Base-by-base conservation (phyloP, 2,113 vertebrate genomes). In the Pedetes capensis region DNA sequence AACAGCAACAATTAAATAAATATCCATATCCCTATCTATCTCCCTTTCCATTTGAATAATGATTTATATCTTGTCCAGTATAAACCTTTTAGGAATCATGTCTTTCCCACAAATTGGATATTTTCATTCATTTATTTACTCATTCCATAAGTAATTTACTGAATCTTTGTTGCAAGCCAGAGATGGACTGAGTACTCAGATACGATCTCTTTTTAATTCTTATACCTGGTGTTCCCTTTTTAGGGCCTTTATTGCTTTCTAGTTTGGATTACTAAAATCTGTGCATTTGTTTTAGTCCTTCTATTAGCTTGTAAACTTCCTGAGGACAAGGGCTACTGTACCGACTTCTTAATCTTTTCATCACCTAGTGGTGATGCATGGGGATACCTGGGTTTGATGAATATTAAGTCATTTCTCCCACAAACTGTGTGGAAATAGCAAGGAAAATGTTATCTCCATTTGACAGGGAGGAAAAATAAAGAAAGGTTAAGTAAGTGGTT, bases 51-150 rank as follows among this genome's bases (percentile, higher is more conserved):
- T 69, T 79, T 78, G 34, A 93, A 44, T 78, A 84, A 23, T 90
- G 66, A 87, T 89, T 93, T 47, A 20, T 53, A 59, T 82, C 85
- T 81, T 95, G 78, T 93, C 61, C 44, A 18, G 55, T 32, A 39
- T 71, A 85, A 91, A 11, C 22, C 37, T 89, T 93, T 89, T 88
- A 42, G 66, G 59, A 90, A 95, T 87, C 85, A 55, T 79, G 90
- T 44, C 23, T 88, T 49, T 5, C 55, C 72, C 37, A 86, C 16
- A 71, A n/a, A 57, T 37, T 44, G 44, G 34, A 29, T 47, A 63
- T 79, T 71, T 93, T 95, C 44, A 47, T 86, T 89, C 16, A 29
- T 91, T 85, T 44, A 74, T 79, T 82, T 78, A 74, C n/a, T 80
- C 6, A 81, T 71, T 93, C 12, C 55, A n/a, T 47, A 71, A 74